These are phyloP conservation scores for Ormyrus rosae DNA, from an alignment of 2,888 invertebrate species.

Conservation along the genomic window DNA sequence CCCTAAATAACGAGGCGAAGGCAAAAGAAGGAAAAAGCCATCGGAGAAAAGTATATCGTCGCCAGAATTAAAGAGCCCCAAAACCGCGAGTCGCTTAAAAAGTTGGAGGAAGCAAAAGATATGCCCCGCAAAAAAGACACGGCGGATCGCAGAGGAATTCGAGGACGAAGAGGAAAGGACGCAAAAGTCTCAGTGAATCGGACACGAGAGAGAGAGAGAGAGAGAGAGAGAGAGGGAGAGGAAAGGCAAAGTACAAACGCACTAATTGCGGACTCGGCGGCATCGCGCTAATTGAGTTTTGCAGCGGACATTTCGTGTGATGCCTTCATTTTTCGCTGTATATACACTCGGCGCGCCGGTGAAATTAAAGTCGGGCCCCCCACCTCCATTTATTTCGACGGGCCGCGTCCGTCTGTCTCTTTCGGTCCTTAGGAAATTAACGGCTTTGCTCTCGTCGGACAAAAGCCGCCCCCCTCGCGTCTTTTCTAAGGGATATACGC, in stretches of 20 bases:
- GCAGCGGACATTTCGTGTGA: constrained; percentile 26
- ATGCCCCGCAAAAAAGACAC: constrained; percentile 11
- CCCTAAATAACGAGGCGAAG: constrained; percentile 12
- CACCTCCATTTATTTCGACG: neutral
- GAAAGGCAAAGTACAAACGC: constrained; percentile 54
- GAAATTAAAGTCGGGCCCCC: constrained; percentile 25
- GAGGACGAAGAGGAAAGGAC: neutral
- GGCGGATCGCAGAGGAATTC: neutral
- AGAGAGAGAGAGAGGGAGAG: constrained; percentile 1
- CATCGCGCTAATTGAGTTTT: constrained; percentile 59
- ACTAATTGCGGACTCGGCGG: constrained; percentile 56
- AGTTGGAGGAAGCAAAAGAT: constrained; percentile 36
- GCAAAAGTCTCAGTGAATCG: neutral
- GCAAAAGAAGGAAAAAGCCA: constrained; percentile 4
- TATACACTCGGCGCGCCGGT: neutral
- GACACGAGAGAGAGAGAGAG: constrained; percentile 9
- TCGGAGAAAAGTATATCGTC: constrained; percentile 2
- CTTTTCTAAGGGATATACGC: constrained; percentile 1
- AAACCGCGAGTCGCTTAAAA: constrained; percentile 44
- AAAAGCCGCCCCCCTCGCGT: neutral
- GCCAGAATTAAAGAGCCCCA: constrained; percentile 32
- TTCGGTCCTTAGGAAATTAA: constrained; percentile 24
- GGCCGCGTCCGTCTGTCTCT: neutral
- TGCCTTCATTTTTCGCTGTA: constrained; percentile 51
- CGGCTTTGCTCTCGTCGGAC: neutral